Evolutionary conservation across 53 echinoderm and acorn worm genomes (phyloP).

Genomic region (Paracentrotus lividus): DNA sequence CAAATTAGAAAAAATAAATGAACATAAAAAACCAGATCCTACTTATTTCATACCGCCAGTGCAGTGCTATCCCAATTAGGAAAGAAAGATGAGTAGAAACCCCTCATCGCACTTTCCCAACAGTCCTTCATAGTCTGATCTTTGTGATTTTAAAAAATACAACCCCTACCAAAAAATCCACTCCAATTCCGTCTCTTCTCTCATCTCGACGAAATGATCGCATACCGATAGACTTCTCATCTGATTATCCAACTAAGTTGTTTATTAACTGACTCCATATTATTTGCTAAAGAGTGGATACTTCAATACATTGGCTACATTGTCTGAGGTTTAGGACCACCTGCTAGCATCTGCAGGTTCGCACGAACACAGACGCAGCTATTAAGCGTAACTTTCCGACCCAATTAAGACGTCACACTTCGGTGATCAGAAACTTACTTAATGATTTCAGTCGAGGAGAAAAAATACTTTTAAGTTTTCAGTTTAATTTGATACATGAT

Average conservation of each 20-base stretch:
- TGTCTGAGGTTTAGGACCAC: constrained; percentile 12
- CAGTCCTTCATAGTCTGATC: constrained; percentile 12
- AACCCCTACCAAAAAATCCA: background rate
- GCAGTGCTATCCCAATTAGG: background rate
- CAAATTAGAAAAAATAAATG: background rate
- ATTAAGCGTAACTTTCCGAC: background rate
- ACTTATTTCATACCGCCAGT: constrained; percentile 47
- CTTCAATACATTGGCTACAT: background rate
- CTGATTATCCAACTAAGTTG: background rate
- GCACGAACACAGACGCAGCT: background rate
- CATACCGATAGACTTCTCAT: background rate
- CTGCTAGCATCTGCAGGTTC: background rate
- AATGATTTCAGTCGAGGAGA: background rate
- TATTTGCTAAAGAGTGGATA: background rate
- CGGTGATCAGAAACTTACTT: background rate
- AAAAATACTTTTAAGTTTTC: background rate
- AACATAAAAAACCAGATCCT: background rate
- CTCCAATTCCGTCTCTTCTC: background rate
- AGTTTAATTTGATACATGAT: background rate
- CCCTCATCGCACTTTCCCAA: background rate
- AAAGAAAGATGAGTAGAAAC: background rate
- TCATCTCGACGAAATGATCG: background rate
- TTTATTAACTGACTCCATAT: background rate
- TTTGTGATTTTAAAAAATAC: background rate
- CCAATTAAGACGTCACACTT: background rate